Evolutionary conservation across 92 coral and sea anemone species (phyloP).

Genomic region (Siderastrea siderea): DNA sequence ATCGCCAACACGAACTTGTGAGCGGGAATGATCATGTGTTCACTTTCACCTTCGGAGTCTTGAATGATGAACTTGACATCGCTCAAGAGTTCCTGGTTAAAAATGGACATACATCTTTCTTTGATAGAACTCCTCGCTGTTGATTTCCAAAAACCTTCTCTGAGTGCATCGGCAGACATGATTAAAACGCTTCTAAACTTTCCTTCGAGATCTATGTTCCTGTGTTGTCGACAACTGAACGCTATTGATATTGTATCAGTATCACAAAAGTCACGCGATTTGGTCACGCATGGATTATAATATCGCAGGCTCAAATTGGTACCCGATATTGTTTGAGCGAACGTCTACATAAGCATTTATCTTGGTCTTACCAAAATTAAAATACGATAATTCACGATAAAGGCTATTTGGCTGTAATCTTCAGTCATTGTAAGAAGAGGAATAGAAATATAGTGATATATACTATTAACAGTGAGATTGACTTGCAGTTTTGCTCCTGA

Average conservation of each 20-base stretch:
- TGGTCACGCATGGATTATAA: neutral
- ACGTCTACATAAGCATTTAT: neutral
- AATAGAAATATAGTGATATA: too few species aligned
- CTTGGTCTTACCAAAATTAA: too few species aligned
- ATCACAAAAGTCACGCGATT: neutral
- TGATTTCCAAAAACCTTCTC: neutral
- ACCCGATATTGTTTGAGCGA: neutral
- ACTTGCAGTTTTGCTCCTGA: too few species aligned
- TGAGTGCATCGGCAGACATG: neutral
- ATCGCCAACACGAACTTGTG: neutral
- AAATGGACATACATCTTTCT: neutral
- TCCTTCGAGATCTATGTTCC: neutral
- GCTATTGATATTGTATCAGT: too few species aligned
- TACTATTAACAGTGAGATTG: too few species aligned
- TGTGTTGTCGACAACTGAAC: neutral
- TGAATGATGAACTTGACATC: constrained; percentile 53
- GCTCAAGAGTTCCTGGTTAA: constrained; percentile 39
- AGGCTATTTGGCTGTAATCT: too few species aligned
- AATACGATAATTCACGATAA: too few species aligned
- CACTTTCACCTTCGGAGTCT: constrained; percentile 15
- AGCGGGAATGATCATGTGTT: constrained; percentile 2
- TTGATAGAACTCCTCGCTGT: neutral
- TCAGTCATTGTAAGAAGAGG: too few species aligned
- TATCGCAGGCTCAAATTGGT: neutral
- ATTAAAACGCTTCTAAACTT: neutral